phyloP scores from a whole-genome alignment of 2,113 vertebrate species.

The Protobothrops mucrosquamatus region DNA sequence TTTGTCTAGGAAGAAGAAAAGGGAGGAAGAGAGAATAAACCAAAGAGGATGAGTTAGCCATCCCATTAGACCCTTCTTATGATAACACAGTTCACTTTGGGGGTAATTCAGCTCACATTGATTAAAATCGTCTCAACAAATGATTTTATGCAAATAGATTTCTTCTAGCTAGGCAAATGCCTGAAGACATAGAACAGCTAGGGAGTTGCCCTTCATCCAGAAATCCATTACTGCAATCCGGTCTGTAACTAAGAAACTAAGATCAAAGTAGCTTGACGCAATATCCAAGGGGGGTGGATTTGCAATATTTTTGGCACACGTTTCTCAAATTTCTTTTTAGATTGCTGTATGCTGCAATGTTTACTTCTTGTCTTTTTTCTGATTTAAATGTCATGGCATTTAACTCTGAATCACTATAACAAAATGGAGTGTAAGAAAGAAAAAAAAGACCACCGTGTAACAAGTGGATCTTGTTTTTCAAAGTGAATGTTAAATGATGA shows the following conservation, averaged over 20 bases:
- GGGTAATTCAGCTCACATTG: not conserved
- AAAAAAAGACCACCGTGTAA: slow-evolving; percentile 56
- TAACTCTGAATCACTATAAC: slow-evolving; percentile 68
- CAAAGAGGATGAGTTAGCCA: not conserved
- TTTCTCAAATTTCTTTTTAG: slow-evolving; percentile 51
- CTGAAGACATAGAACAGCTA: not conserved
- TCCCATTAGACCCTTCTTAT: not conserved
- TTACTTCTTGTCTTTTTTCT: slow-evolving; percentile 59
- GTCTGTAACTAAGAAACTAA: rapidly evolving
- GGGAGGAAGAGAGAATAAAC: not conserved
- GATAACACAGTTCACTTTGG: not conserved
- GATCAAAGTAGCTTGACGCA: slow-evolving; percentile 24
- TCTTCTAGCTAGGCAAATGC: not conserved
- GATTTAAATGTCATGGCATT: slow-evolving; percentile 71
- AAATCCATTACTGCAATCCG: not conserved
- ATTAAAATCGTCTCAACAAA: not conserved
- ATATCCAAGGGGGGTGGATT: slow-evolving; percentile 14
- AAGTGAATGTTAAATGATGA: slow-evolving; percentile 60
- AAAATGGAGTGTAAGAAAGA: slow-evolving; percentile 63
- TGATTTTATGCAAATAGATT: not conserved
- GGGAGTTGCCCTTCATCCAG: not conserved
- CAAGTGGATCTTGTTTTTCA: slow-evolving; percentile 57
- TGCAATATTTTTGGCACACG: slow-evolving; percentile 19
- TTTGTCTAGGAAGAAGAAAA: not conserved
- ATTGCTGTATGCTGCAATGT: slow-evolving; percentile 50